These are phyloP conservation scores for Drosophila nikananu DNA, from an alignment of 1,140 invertebrate species.

Conservation along the genomic window DNA sequence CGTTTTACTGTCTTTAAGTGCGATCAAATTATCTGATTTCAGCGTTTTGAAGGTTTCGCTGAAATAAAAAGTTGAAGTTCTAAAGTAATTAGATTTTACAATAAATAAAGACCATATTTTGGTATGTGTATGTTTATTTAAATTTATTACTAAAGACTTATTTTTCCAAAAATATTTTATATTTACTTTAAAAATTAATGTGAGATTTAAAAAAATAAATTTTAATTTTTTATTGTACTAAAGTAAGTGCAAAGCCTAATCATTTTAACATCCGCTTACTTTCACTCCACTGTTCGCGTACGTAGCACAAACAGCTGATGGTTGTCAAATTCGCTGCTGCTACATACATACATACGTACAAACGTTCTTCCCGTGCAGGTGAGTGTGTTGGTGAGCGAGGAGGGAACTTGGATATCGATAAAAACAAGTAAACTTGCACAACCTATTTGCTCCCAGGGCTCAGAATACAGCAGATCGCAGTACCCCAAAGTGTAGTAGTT, in stretches of 20 bases:
- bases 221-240: no score
- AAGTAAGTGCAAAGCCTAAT: neutral
- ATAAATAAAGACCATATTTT: neutral
- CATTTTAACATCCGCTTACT: neutral
- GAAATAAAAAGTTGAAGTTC: neutral
- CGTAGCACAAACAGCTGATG: slow-evolving; percentile 71
- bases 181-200: no score
- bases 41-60: neutral
- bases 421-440: slow-evolving; percentile 55
- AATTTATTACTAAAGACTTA: neutral
- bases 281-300: slow-evolving; percentile 34
- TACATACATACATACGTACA: slow-evolving; percentile 10
- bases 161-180: no score
- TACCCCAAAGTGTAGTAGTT: slow-evolving; percentile 9
- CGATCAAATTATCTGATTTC: neutral
- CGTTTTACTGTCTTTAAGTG: neutral
- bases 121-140: neutral
- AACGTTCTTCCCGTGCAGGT: neutral
- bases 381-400: slow-evolving; percentile 20
- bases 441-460: slow-evolving; percentile 21
- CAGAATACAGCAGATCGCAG: slow-evolving; percentile 22
- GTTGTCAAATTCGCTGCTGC: slow-evolving; percentile 57
- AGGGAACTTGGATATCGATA: slow-evolving; percentile 47
- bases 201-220: no score
- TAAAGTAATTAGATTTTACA: neutral